Base-by-base conservation (phyloP, 2,888 invertebrate genomes). In the Rugalucina vietnamica region DNA sequence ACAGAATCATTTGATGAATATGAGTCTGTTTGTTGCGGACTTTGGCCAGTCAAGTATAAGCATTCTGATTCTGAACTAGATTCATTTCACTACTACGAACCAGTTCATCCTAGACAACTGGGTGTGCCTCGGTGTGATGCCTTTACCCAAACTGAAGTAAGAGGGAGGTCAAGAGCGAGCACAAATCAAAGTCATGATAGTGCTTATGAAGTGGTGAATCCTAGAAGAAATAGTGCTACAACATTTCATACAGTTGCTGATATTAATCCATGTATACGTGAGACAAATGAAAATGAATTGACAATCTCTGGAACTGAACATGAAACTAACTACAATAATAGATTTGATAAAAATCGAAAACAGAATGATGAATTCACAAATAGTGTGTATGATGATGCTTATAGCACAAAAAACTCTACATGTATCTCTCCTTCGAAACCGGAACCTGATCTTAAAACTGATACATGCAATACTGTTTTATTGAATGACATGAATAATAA, bases 321-420 rank as follows among this genome's bases (percentile, higher is more conserved):
- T n/a, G n/a, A n/a, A n/a, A n/a, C n/a, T n/a, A n/a, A n/a, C n/a
- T n/a, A n/a, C n/a, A n/a, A n/a, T n/a, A n/a, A n/a, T n/a, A n/a
- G n/a, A n/a, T n/a, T n/a, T n/a, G n/a, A n/a, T n/a, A n/a, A n/a
- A n/a, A n/a, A n/a, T n/a, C n/a, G n/a, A n/a, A n/a, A n/a, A n/a
- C n/a, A n/a, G n/a, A n/a, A n/a, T n/a, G n/a, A n/a, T n/a, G n/a
- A n/a, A n/a, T n/a, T n/a, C n/a, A n/a, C n/a, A n/a, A n/a, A n/a
- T n/a, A n/a, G n/a, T n/a, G n/a, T 65, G 34, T 65, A 65, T 65
- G 65, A 65, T 65, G 65, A 65, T 65, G 65, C 65, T 12, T 65
- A 10, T 34, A 65, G 65, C 65, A 12, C 8, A 8, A 8, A 43
- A 18, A 18, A 8, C 18, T 43, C 8, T 43, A 8, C 43, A 43